phyloP scores from a whole-genome alignment of 1,140 invertebrate genomes.

The Theocolax elegans region DNA sequence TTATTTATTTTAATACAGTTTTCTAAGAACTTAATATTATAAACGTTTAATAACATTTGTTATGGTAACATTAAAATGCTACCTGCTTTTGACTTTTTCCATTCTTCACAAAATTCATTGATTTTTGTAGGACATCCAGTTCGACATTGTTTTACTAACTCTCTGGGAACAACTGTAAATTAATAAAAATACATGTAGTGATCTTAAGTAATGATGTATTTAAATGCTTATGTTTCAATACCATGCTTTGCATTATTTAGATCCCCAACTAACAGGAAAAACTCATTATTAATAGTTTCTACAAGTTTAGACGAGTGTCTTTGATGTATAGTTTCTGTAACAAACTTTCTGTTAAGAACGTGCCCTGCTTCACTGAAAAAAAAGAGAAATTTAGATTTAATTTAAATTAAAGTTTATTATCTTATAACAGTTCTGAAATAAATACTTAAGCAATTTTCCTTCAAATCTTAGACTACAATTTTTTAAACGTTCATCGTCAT shows the following conservation, averaged over 20 bases:
- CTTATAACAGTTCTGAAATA: too few species aligned
- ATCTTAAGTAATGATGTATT: too few species aligned
- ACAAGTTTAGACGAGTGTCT: constrained; percentile 48
- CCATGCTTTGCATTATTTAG: constrained; percentile 51
- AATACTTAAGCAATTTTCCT: constrained; percentile 55
- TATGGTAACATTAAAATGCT: neutral
- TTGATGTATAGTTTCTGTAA: constrained; percentile 45
- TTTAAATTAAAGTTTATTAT: neutral
- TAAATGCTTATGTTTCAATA: too few species aligned
- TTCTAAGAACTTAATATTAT: neutral
- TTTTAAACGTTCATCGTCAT: neutral
- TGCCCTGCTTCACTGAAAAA: constrained; percentile 52
- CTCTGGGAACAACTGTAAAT: constrained; percentile 50
- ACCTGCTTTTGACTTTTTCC: constrained; percentile 44
- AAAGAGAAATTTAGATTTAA: neutral
- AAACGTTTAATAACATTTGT: neutral
- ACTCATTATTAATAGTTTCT: constrained; percentile 50
- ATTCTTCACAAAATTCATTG: constrained; percentile 52
- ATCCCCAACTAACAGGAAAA: constrained; percentile 51
- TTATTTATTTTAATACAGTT: constrained; percentile 20
- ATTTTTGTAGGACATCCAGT: constrained; percentile 55
- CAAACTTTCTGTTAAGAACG: constrained; percentile 47
- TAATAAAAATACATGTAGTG: too few species aligned
- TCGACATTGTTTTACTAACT: constrained; percentile 49
- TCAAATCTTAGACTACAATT: constrained; percentile 45